A percentile compares a stretch with the other conserved stretches of the same genome.
Evolutionary conservation across 2,113 vertebrate species (phyloP).

Genomic region (Ctenomys sociabilis): DNA sequence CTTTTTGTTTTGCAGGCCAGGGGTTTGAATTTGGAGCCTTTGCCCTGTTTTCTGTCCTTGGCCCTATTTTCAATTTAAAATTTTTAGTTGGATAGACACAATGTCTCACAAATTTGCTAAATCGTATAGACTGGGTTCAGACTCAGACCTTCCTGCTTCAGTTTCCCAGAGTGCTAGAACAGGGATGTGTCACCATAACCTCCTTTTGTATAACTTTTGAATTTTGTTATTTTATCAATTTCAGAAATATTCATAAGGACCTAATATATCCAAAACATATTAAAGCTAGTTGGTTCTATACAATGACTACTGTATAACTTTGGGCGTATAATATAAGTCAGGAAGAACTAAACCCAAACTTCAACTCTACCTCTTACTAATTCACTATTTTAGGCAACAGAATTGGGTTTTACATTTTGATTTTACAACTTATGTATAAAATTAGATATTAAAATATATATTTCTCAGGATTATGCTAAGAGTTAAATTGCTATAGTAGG

Average conservation of each 20-base stretch:
- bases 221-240: slow-evolving; percentile 18
- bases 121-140: background rate
- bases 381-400: background rate
- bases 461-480: background rate
- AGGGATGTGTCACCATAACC: background rate
- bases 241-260: background rate
- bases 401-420: background rate
- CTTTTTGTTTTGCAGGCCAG: too few species aligned
- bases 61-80: too few species aligned
- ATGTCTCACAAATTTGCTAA: too few species aligned
- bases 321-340: background rate
- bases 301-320: background rate
- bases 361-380: slow-evolving; percentile 29
- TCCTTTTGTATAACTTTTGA: background rate
- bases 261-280: background rate
- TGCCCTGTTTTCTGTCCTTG: too few species aligned
- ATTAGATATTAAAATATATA: background rate
- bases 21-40: too few species aligned
- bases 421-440: background rate
- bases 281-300: background rate
- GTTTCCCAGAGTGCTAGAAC: background rate
- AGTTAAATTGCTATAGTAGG: background rate
- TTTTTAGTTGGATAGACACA: too few species aligned
- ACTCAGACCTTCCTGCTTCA: background rate
- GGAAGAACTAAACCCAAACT: slow-evolving; percentile 12